phyloP scores from a whole-genome alignment of 2,113 vertebrate genomes.

The Alligator mississippiensis region DNA sequence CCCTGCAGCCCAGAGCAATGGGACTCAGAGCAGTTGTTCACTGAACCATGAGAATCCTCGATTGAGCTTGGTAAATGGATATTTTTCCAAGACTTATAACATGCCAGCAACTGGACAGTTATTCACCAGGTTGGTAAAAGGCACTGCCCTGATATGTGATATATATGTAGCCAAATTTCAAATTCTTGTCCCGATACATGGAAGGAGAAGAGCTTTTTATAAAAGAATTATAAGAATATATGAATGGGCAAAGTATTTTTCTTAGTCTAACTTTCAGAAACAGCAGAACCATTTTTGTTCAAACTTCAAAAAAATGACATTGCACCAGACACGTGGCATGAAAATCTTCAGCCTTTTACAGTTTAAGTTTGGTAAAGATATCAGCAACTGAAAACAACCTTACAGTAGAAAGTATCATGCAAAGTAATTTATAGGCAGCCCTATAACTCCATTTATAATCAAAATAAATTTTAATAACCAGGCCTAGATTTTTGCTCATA shows the following conservation, averaged over 20 bases:
- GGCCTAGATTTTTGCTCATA: not conserved
- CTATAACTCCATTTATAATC: not conserved
- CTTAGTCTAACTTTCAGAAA: not conserved
- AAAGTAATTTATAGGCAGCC: not conserved
- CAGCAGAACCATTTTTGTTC: not conserved
- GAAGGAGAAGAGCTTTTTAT: not conserved
- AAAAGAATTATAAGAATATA: not conserved
- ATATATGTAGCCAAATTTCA: not conserved
- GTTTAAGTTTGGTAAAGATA: not conserved
- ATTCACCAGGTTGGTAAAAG: not conserved
- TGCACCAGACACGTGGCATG: not conserved
- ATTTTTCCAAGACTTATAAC: not conserved
- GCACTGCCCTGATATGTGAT: not conserved
- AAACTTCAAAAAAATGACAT: not conserved
- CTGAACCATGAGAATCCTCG: not conserved
- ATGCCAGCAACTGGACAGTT: not conserved
- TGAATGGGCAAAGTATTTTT: not conserved
- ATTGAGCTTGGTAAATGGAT: rapidly evolving
- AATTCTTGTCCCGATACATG: not conserved
- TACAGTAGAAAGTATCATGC: not conserved
- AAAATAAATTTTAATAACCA: not conserved
- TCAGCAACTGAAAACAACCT: not conserved
- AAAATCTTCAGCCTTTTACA: not conserved
- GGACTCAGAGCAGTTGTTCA: rapidly evolving
- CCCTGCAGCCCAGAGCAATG: not conserved